Evolutionary conservation across 1,140 invertebrate species (phyloP), one percentile per base, ranked within the genome.

Genomic region (Pseudoatta argentina): DNA sequence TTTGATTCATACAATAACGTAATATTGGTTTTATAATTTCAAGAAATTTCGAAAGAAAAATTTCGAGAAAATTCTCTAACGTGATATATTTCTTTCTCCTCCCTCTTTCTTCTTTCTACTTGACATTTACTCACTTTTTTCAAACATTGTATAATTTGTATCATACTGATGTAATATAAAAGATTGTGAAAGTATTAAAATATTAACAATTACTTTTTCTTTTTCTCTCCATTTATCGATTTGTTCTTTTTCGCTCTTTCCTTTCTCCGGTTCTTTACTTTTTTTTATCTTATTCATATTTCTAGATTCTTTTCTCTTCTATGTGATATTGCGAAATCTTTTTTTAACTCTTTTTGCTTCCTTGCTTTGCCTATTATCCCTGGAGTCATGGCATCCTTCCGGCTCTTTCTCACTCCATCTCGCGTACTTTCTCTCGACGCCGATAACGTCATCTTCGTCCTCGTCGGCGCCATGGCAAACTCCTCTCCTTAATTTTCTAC

Each of bases 331-430:
- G 55, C n/a, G 10, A 73, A 39, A 78, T 63, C n/a, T 30, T 61
- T 63, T 72, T 44, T 44, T 12, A 10, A 39, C n/a, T 72, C 30
- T 82, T 53, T 39, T 66, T 24, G n/a, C n/a, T 59, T 76, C 16
- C 18, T 79, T 24, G 21, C 66, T 88, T 86, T 87, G 34, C 83
- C 66, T 75, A 88, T 88, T 87, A 89, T 89, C 78, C 21, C 2
- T 39, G 67, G 24, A 61, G 18, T 48, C 73, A 67, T 66, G 64
- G 51, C 69, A 55, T 71, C 59, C 51, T 30, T 59, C 64, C 55
- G 64, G 24, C 55, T 82, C 30, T 55, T 44, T 44, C 79, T 48
- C 24, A 12, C 7, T 48, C 53, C 59, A 55, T 3, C 55, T 71
- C 27, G 18, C n/a, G 24, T 18, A 5, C 18, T 76, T 76, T 77